Conservation (phyloP, 2,797 vertebrate species). For the Artibeus lituratus region DNA sequence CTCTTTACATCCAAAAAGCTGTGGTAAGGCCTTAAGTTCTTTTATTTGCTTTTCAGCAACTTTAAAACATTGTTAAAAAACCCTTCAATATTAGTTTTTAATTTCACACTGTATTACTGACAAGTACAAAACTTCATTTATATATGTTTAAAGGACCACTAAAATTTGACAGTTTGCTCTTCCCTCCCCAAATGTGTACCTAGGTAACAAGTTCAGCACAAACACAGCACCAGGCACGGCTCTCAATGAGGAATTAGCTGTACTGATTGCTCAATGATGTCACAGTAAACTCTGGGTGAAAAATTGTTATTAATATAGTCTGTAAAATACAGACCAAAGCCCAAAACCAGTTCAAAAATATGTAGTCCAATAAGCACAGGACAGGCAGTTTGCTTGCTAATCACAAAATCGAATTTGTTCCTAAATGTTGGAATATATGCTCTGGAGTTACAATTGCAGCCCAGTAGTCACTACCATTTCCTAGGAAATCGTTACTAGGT, state of each 20-base stretch:
- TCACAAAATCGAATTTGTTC: conserved; percentile 34
- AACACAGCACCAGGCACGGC: background rate
- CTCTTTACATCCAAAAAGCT: background rate
- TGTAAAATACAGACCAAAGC: conserved; percentile 38
- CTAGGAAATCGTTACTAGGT: background rate
- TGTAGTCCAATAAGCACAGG: conserved; percentile 15
- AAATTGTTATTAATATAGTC: conserved; percentile 53
- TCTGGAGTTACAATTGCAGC: background rate
- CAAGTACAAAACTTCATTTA: background rate
- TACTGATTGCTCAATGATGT: background rate
- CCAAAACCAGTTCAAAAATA: conserved; percentile 42
- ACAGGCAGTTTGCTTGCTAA: conserved; percentile 44
- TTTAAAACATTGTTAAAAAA: background rate
- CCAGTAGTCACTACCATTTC: background rate
- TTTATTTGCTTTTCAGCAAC: background rate
- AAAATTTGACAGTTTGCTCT: background rate
- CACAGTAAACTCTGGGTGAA: conserved; percentile 13
- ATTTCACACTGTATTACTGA: background rate
- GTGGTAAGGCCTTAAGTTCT: background rate
- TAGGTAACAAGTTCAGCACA: background rate
- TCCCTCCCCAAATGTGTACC: background rate
- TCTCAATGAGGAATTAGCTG: background rate
- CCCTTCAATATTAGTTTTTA: background rate
- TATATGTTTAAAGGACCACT: background rate
- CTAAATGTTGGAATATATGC: conserved; percentile 19